Conservation (phyloP, 1,140 invertebrate species). For the Caenorhabditis inopinata region DNA sequence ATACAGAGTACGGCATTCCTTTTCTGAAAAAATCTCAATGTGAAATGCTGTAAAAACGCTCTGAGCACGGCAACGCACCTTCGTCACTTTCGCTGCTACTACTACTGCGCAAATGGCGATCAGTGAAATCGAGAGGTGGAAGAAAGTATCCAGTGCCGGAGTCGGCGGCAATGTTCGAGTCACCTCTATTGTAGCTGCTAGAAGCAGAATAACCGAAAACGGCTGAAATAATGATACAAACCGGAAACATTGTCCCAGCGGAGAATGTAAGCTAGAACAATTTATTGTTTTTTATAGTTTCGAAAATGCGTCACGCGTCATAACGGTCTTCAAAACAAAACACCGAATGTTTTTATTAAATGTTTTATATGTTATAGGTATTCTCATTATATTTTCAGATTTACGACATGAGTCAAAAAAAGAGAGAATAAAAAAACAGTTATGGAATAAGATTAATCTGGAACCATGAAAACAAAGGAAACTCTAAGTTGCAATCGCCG, state of each 20-base stretch:
- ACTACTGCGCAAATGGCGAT: not conserved
- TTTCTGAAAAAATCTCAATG: not conserved
- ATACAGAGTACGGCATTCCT: not conserved
- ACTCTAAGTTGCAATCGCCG: too few relatives aligned
- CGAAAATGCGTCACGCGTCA: not conserved
- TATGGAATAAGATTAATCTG: too few relatives aligned
- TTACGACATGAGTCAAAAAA: too few relatives aligned
- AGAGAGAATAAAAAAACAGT: too few relatives aligned
- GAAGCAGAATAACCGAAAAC: not conserved
- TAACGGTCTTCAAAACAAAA: too few relatives aligned
- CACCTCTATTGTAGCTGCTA: not conserved
- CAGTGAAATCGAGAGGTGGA: too few relatives aligned
- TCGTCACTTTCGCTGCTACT: conserved; percentile 8
- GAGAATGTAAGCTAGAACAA: too few relatives aligned
- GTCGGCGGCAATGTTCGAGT: not conserved
- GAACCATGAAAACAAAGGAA: too few relatives aligned
- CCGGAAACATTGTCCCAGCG: not conserved
- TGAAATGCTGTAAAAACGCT: too few relatives aligned
- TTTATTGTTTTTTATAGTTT: too few relatives aligned
- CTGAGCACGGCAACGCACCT: not conserved
- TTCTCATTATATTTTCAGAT: too few relatives aligned
- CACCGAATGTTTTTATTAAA: not conserved
- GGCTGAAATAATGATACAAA: not conserved
- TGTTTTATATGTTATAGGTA: too few relatives aligned
- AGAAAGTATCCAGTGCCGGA: not conserved